These are phyloP conservation scores for Adineta ricciae DNA, from an alignment of 2,888 invertebrate species.

Conservation along the genomic window DNA sequence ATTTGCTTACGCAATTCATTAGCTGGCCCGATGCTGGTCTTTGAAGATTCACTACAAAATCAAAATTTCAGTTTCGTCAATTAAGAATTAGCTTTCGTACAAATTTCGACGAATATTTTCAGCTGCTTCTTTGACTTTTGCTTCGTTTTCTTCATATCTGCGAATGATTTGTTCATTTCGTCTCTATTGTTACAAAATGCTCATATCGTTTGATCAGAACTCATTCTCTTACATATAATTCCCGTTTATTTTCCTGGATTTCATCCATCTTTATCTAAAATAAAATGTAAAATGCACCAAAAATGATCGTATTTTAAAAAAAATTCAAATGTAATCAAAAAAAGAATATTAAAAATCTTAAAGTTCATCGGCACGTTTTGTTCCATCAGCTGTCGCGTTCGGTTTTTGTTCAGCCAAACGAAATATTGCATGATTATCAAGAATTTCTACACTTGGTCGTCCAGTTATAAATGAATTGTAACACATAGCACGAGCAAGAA, in stretches of 20 bases:
- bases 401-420: conserved; percentile 37
- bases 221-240: not conserved
- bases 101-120: not conserved
- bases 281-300: not conserved
- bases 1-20: not conserved
- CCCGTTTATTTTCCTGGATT: not conserved
- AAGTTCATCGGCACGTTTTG: not conserved
- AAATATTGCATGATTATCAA: conserved; percentile 45
- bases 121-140: not conserved
- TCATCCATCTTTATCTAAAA: not conserved
- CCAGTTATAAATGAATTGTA: conserved; percentile 39
- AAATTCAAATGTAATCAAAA: not conserved
- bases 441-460: conserved; percentile 38
- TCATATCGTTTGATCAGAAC: too few species aligned
- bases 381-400: not conserved
- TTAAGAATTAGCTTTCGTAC: not conserved
- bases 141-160: not conserved
- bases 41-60: not conserved
- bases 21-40: not conserved
- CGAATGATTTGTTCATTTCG: not conserved
- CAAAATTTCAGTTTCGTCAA: not conserved
- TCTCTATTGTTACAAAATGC: not conserved
- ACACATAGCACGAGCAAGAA: conserved; percentile 44
- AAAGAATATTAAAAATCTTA: not conserved
- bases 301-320: not conserved